Base-by-base conservation (phyloP, 2,113 vertebrate species). In the Sigmodon hispidus region DNA sequence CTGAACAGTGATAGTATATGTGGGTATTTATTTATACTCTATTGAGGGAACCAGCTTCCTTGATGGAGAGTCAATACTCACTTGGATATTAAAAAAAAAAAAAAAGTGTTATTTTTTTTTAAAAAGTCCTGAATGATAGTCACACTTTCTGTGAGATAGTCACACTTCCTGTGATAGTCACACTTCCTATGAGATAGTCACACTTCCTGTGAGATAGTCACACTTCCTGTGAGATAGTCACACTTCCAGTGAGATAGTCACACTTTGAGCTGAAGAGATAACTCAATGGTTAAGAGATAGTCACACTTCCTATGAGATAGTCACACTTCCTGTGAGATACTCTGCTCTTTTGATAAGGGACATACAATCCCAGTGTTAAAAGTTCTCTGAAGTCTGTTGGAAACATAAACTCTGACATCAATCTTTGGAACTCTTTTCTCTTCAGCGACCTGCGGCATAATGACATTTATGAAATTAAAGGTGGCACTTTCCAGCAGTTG, bases 361-460 rank as follows among this genome's bases (percentile, higher is more conserved):
- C 31, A 94, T 40, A 50, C 57, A 57, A 81, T 89, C 29, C 24
- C 40, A 50, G 36, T 70, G 59, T 87, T 55, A 76, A 97, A 95
- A n/a, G 31, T 85, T 91, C 52, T 81, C 65, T 1, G 0, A 95
- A 97, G 90, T 90, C 59, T 94, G 55, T 93, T 98, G 98, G 96
- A 98, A 96, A 83, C 96, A 79, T 40, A 92, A 45, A 81, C 81
- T 96, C 77, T 98, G 96, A 83, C 93, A 87, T 87, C 75, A 29
- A 3, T 93, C 92, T 95, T 89, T 73, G 95, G 70, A 34, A 80
- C 48, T 43, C 93, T 98, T 98, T 92, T 97, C 90, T 0, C 98
- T 99, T 96, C 98, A 99, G 99, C 96, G 99, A 99, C 98, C 98
- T 99, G 89, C 99, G 99, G 89, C 99, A 99, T 96, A 99, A 99